Evolutionary conservation across 2,888 invertebrate genomes (phyloP).

Genomic region (Pheosia gnoma): DNA sequence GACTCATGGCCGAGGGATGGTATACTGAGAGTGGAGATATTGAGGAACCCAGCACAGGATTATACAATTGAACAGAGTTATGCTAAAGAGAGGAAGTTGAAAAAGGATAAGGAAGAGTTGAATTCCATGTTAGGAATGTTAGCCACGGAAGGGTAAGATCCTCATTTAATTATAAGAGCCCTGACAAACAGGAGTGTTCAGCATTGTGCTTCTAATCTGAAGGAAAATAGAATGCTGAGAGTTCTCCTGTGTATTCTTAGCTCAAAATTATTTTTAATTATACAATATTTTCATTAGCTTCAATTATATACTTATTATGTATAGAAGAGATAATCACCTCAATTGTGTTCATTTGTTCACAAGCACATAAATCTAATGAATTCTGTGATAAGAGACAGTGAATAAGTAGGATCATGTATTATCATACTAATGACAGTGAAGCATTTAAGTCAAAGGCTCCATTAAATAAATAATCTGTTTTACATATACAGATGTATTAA

Average conservation of each 20-base stretch:
- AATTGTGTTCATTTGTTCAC: not conserved
- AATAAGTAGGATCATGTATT: not conserved
- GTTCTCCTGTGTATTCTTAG: no score
- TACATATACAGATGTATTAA: no score
- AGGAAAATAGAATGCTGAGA: no score
- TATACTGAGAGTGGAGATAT: conserved; percentile 95
- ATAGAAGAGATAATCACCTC: no score
- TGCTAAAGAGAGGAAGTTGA: conserved; percentile 90
- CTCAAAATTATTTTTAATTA: no score
- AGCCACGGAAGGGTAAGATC: conserved; percentile 86
- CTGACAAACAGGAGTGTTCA: no score
- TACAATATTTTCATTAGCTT: no score
- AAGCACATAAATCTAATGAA: not conserved
- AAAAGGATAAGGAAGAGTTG: conserved; percentile 86
- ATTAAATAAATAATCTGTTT: not conserved
- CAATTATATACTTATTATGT: no score
- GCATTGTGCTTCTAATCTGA: no score
- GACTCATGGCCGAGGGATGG: conserved; percentile 98
- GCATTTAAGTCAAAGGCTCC: not conserved
- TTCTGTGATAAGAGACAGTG: not conserved
- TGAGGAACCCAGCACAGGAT: conserved; percentile 87
- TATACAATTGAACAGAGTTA: conserved; percentile 93
- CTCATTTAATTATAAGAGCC: no score
- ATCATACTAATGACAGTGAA: not conserved
- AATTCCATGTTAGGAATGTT: conserved; percentile 86